phyloP scores from a whole-genome alignment of 2,113 vertebrate species.

The Otus sunia region DNA sequence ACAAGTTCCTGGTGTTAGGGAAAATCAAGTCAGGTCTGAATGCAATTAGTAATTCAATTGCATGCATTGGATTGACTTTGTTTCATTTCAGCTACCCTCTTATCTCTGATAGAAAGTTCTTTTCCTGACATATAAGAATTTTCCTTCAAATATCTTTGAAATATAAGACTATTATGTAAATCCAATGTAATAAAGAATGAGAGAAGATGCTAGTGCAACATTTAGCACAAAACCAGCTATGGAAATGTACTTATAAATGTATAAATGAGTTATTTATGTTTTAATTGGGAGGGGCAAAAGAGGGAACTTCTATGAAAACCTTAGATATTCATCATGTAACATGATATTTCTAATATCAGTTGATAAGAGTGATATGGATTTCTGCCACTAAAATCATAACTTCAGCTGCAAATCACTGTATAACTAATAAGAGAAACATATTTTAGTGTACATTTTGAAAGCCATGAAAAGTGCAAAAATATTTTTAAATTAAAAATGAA shows the following conservation, averaged over 20 bases:
- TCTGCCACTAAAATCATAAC: neutral
- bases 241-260: neutral
- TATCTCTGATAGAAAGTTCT: neutral
- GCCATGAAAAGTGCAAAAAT: neutral
- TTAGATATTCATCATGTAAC: neutral
- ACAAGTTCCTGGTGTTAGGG: neutral
- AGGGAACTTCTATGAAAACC: neutral
- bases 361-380: neutral
- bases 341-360: neutral
- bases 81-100: neutral
- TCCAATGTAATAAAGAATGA: conserved; percentile 23
- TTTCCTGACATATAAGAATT: neutral
- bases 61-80: neutral
- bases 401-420: neutral
- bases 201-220: neutral
- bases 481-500: neutral
- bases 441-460: neutral
- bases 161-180: conserved; percentile 20
- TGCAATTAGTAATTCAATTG: neutral
- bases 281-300: neutral
- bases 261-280: neutral
- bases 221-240: neutral
- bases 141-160: conserved; percentile 18
- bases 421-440: neutral
- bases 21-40: neutral